Percentiles rank a stretch among this genome's conserved stretches.
These are phyloP conservation scores for Drosophila bunnanda DNA, from an alignment of 2,888 invertebrate species.

Conservation along the genomic window DNA sequence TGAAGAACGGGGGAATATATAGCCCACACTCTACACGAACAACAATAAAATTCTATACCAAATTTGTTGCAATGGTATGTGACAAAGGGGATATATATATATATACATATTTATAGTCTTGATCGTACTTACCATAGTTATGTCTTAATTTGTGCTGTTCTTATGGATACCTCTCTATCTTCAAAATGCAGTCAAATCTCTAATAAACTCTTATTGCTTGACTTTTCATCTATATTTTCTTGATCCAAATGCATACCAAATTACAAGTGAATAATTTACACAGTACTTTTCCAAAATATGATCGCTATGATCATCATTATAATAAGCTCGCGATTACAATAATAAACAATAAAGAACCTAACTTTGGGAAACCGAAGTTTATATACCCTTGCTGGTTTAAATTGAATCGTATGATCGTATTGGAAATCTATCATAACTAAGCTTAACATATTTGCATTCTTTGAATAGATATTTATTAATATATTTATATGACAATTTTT, in stretches of 20 bases:
- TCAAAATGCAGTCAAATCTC: neutral
- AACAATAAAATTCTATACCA: neutral
- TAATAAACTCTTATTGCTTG: neutral
- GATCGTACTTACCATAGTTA: neutral
- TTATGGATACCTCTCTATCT: neutral
- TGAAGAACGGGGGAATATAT: conserved; percentile 1
- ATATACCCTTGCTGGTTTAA: too few species aligned
- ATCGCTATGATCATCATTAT: neutral
- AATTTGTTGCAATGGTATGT: neutral
- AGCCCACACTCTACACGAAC: conserved; percentile 1
- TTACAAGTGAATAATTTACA: neutral
- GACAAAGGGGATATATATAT: neutral
- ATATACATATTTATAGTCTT: neutral
- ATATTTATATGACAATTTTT: too few species aligned
- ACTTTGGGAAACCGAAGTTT: too few species aligned
- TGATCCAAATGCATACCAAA: neutral
- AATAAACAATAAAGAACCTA: too few species aligned
- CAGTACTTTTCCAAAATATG: neutral
- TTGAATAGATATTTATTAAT: too few species aligned
- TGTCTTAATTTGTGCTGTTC: neutral
- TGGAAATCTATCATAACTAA: too few species aligned
- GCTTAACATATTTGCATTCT: too few species aligned
- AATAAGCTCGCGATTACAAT: too few species aligned
- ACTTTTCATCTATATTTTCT: too few species aligned
- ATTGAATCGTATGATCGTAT: too few species aligned